Conservation (phyloP, 30 jellyfish, hydroid and myxozoan genomes). For the Mastigias papua region DNA sequence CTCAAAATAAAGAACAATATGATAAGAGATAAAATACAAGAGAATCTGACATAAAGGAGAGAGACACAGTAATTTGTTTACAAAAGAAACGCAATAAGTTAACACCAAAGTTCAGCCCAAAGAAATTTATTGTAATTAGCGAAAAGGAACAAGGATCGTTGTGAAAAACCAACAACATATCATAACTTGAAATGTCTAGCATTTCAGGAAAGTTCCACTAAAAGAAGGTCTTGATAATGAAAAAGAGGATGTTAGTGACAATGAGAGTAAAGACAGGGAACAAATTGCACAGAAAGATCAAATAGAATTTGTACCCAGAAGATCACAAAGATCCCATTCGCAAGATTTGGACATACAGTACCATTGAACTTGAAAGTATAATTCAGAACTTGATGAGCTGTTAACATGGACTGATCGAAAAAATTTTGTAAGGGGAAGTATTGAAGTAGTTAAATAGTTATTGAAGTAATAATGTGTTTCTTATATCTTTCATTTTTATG, state of each 20-base stretch:
- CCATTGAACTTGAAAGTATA: background rate
- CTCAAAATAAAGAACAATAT: slow-evolving; percentile 10
- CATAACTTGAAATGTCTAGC: background rate
- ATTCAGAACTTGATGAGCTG: background rate
- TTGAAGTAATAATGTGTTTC: no score
- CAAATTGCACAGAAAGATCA: background rate
- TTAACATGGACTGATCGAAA: background rate
- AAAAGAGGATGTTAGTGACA: background rate
- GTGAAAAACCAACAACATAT: slow-evolving; percentile 55
- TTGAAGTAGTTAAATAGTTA: background rate
- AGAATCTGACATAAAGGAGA: slow-evolving; percentile 12
- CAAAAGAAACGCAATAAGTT: slow-evolving; percentile 27
- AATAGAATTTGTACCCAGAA: background rate
- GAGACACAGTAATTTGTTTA: slow-evolving; percentile 2
- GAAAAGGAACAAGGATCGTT: slow-evolving; percentile 52
- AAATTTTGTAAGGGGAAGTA: background rate
- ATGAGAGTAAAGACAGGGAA: background rate
- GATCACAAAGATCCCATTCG: slow-evolving; percentile 2
- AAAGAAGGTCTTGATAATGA: background rate
- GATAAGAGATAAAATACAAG: slow-evolving; percentile 3
- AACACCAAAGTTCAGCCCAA: slow-evolving; percentile 45
- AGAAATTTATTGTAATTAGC: slow-evolving; percentile 38
- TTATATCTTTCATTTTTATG: no score
- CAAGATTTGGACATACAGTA: background rate
- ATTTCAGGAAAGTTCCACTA: slow-evolving; percentile 1